These are phyloP conservation scores for Toxotes jaculatrix DNA, from an alignment of 2,113 vertebrate genomes.

Conservation along the genomic window DNA sequence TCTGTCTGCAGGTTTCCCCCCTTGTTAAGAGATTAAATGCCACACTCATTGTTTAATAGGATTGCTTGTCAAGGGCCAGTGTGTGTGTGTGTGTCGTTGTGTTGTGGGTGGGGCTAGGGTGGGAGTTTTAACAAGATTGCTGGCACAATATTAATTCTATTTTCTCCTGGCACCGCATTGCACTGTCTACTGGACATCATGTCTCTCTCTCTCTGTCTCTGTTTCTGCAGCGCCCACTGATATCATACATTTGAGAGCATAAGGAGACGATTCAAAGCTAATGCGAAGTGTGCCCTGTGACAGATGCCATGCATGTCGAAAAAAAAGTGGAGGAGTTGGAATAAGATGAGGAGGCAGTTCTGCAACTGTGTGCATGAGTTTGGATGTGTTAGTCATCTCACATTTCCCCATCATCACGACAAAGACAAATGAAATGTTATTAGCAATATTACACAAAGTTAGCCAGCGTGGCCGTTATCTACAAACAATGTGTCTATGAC, in stretches of 20 bases:
- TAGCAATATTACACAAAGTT: conserved; percentile 7
- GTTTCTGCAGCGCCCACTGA: not conserved
- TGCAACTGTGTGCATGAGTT: not conserved
- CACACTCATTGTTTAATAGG: conserved; percentile 74
- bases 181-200: conserved; percentile 53
- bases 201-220: conserved; percentile 28
- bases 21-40: conserved; percentile 74
- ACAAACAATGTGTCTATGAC: not conserved
- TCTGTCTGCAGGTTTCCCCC: conserved; percentile 39
- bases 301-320: not conserved
- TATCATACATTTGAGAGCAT: conserved; percentile 37
- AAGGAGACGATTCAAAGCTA: conserved; percentile 18
- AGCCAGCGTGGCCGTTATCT: not conserved
- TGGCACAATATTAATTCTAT: conserved; percentile 66
- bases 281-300: conserved; percentile 16
- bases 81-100: conserved; percentile 31
- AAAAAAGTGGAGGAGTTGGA: not conserved
- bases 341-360: not conserved
- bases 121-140: conserved; percentile 71
- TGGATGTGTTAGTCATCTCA: conserved; percentile 13
- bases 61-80: conserved; percentile 73
- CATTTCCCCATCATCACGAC: not conserved
- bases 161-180: conserved; percentile 60
- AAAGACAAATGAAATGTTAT: conserved; percentile 24
- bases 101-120: conserved; percentile 58